Conservation (phyloP, 2,888 invertebrate species). For the Tortricodes alternella region DNA sequence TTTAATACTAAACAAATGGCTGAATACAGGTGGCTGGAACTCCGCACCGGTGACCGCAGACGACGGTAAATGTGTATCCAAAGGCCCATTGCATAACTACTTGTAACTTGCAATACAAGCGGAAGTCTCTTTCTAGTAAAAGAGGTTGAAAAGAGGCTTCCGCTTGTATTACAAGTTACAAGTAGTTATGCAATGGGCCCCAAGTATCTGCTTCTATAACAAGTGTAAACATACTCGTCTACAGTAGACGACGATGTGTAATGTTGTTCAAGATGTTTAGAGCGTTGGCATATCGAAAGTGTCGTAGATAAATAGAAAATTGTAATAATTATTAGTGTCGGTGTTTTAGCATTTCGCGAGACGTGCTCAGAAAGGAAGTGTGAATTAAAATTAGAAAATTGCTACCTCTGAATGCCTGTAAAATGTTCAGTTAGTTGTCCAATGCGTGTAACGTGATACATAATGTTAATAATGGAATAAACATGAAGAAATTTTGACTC, state of each 20-base stretch:
- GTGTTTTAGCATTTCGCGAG: constrained; percentile 54
- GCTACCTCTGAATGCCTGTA: constrained; percentile 78
- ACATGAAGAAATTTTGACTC: constrained; percentile 68
- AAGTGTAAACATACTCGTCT: neutral
- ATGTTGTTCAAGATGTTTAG: constrained; percentile 23
- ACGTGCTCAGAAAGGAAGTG: constrained; percentile 41
- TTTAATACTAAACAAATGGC: too few species aligned
- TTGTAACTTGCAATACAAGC: too few species aligned
- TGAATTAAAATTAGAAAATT: constrained; percentile 59
- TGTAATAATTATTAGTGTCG: constrained; percentile 40
- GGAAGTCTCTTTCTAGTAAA: too few species aligned
- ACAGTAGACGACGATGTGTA: neutral
- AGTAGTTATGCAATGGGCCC: too few species aligned
- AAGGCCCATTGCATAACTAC: too few species aligned
- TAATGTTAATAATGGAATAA: constrained; percentile 67
- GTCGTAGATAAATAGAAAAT: constrained; percentile 26
- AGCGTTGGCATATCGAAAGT: constrained; percentile 20
- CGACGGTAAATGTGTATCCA: too few species aligned
- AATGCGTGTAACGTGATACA: constrained; percentile 60
- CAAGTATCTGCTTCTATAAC: neutral
- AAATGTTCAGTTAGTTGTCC: constrained; percentile 65
- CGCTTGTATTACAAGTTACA: too few species aligned
- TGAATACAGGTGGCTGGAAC: too few species aligned
- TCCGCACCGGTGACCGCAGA: too few species aligned
- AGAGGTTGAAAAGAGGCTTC: too few species aligned